These are phyloP conservation scores for Mayetiola destructor DNA, from an alignment of 2,888 invertebrate genomes.

Conservation along the genomic window DNA sequence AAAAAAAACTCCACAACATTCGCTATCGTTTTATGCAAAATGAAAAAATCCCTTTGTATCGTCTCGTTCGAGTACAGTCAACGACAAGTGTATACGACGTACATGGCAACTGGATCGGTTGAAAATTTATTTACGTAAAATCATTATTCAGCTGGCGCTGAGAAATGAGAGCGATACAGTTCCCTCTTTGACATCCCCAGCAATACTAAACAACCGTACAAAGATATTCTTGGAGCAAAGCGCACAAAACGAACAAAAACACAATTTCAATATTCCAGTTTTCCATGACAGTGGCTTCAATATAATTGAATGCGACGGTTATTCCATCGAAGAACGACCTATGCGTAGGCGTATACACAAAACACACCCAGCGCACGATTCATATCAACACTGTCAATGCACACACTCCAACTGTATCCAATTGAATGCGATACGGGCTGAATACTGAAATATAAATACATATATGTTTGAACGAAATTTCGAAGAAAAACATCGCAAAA, in stretches of 20 bases:
- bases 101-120: neutral
- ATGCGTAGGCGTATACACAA: constrained; percentile 1
- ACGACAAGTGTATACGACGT: no score
- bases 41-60: neutral
- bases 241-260: neutral
- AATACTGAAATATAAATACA: neutral
- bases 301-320: constrained; percentile 5
- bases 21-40: no score
- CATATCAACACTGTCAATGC: neutral
- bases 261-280: neutral
- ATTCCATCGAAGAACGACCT: neutral
- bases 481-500: constrained; percentile 10
- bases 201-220: neutral
- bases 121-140: neutral
- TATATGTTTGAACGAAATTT: no score
- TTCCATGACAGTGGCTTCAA: neutral
- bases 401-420: constrained; percentile 6
- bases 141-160: neutral
- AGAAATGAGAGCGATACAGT: neutral
- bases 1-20: neutral
- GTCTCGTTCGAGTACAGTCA: no score
- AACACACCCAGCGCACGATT: constrained; percentile 9
- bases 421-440: neutral
- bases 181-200: neutral
- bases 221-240: neutral